Base-by-base conservation (phyloP, 2,113 vertebrate species). In the Paralichthys olivaceus region DNA sequence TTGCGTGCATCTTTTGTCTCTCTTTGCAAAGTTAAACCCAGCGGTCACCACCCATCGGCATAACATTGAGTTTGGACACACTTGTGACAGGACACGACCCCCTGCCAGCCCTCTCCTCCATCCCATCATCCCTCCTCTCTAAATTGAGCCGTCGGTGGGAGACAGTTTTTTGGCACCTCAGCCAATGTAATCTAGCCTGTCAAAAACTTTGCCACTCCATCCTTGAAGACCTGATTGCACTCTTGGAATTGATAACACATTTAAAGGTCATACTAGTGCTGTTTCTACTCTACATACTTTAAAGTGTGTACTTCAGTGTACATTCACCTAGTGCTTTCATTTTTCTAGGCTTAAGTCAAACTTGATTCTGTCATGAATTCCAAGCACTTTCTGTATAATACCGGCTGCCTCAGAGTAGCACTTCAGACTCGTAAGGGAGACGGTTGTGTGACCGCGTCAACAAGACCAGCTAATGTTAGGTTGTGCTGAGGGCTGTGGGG, bases 61-160 rank as follows among this genome's bases (percentile, higher is more conserved):
- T 84, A 75, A 76, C 85, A 70, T 81, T 62, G 76, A 57, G 47
- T 85, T 90, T 89, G 63, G 79, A 82, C 72, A 90, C 72, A 84
- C 75, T 81, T 14, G 40, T 68, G 71, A 85, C 56, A 49, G 73
- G 28, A 66, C 78, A 80, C 65, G 19, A 8, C 54, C 82, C 77
- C 59, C 86, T 57, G 63, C 75, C 73, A 68, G n/a, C 63, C 69
- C 59, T 47, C 25, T 67, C 62, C 26, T 32, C 55, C 37, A 29
- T 63, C 71, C 67, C 54, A 59, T 80, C 78, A 74, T 59, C 63
- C 67, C 57, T 70, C 71, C 57, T 29, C 45, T 43, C 65, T 69
- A 84, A 87, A 91, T 90, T 91, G 84, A 90, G 83, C 69, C 83
- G 87, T 89, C 78, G 57, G 56, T 28, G 25, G 28, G 15, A 64